Evolutionary conservation across 92 coral and sea anemone genomes (phyloP).

Genomic region (Phenganax subtilis): DNA sequence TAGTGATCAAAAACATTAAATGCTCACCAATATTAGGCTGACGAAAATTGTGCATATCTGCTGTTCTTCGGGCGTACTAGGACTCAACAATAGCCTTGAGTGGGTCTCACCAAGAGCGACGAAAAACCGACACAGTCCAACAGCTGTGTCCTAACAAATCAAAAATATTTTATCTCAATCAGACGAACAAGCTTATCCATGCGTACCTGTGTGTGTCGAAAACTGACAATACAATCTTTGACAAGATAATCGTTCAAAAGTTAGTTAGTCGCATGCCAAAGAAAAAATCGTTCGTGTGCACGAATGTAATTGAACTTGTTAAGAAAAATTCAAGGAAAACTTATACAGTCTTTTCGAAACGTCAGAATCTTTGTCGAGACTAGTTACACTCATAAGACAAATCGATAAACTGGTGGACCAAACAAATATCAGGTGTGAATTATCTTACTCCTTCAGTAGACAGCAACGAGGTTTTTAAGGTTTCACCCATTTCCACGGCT

Average conservation of each 20-base stretch:
- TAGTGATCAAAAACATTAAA: not conserved
- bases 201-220: too few relatives aligned
- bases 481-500: constrained; percentile 55
- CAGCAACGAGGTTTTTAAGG: constrained; percentile 59
- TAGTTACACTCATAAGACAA: too few relatives aligned
- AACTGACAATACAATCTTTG: too few relatives aligned
- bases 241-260: too few relatives aligned
- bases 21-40: constrained; percentile 68
- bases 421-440: too few relatives aligned
- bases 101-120: constrained; percentile 83
- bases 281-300: too few relatives aligned
- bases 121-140: constrained; percentile 76
- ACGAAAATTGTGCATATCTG: constrained; percentile 55
- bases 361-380: too few relatives aligned
- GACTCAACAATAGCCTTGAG: constrained; percentile 57
- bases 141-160: constrained; percentile 65
- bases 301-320: too few relatives aligned
- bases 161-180: not conserved
- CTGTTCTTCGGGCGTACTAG: constrained; percentile 66
- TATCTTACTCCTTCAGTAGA: constrained; percentile 73
- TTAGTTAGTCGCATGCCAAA: too few relatives aligned
- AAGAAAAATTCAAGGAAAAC: too few relatives aligned
- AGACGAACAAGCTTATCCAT: not conserved
- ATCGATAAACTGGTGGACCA: too few relatives aligned
- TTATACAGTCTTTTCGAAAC: too few relatives aligned